phyloP scores from a whole-genome alignment of 2,888 invertebrate genomes.

The Chrysolina americana region DNA sequence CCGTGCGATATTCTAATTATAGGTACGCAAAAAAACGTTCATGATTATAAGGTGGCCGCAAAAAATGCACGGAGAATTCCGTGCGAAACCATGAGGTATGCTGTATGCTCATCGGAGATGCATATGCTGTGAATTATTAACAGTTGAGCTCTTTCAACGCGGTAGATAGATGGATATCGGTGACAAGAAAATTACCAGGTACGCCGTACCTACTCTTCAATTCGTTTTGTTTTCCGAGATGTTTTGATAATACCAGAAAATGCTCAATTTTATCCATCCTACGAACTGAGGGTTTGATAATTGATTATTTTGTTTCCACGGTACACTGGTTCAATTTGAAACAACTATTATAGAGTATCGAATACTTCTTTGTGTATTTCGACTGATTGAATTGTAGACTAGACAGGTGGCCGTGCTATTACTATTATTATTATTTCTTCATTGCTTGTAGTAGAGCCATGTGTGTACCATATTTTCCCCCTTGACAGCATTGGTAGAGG shows the following conservation, averaged over 20 bases:
- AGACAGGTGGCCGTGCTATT: too few relatives aligned
- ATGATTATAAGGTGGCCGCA: constrained; percentile 16
- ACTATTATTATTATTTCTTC: too few relatives aligned
- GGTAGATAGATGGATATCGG: neutral
- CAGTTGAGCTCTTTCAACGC: constrained; percentile 6
- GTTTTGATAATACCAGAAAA: neutral
- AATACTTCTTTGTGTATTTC: too few relatives aligned
- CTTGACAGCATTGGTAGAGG: too few relatives aligned
- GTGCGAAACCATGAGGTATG: neutral
- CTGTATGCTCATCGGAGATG: constrained; percentile 17
- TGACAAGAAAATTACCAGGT: constrained; percentile 16
- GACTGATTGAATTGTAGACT: too few relatives aligned
- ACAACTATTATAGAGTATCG: too few relatives aligned
- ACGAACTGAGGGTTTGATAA: too few relatives aligned
- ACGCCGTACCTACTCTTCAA: neutral
- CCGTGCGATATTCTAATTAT: constrained; percentile 45
- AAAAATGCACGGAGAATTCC: neutral
- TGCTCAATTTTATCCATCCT: too few relatives aligned
- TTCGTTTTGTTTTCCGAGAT: neutral
- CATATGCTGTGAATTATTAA: neutral
- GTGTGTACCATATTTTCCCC: too few relatives aligned
- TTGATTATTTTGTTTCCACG: too few relatives aligned
- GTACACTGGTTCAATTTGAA: too few relatives aligned
- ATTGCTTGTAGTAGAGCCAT: too few relatives aligned
- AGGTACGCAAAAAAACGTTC: constrained; percentile 34